These are phyloP conservation scores for Lophius americanus DNA, from an alignment of 2,797 vertebrate species.

Conservation along the genomic window DNA sequence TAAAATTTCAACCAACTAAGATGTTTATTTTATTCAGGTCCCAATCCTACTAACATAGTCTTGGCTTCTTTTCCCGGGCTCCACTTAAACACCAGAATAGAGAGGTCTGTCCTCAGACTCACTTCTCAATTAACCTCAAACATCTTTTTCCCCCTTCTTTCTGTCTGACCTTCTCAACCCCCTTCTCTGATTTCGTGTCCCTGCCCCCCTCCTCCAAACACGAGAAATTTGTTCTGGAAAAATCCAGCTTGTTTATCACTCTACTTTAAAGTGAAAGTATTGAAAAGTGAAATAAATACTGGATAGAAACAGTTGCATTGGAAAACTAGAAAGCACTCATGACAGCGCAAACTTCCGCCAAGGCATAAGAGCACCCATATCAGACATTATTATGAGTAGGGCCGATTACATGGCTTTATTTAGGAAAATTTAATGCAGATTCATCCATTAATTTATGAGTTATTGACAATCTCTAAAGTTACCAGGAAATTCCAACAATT, in stretches of 20 bases:
- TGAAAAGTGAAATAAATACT: slow-evolving; percentile 73
- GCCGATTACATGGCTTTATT: too few relatives aligned
- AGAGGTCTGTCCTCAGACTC: slow-evolving; percentile 40
- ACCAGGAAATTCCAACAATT: too few relatives aligned
- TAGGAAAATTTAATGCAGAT: too few relatives aligned
- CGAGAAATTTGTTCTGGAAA: slow-evolving; percentile 73
- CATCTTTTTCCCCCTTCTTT: slow-evolving; percentile 52
- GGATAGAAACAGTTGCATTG: slow-evolving; percentile 60
- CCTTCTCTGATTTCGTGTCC: slow-evolving; percentile 67
- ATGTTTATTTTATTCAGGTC: slow-evolving; percentile 32
- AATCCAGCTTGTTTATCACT: slow-evolving; percentile 66
- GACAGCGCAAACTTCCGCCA: slow-evolving; percentile 14
- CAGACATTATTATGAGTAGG: too few relatives aligned
- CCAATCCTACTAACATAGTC: slow-evolving; percentile 7
- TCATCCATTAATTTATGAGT: too few relatives aligned
- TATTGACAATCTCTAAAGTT: too few relatives aligned
- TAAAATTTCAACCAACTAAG: slow-evolving; percentile 13
- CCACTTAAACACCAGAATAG: slow-evolving; percentile 39
- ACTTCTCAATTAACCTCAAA: slow-evolving; percentile 62
- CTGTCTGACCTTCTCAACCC: slow-evolving; percentile 66
- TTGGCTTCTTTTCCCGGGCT: slow-evolving; percentile 11
- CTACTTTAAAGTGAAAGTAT: slow-evolving; percentile 73
- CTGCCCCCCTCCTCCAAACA: slow-evolving; percentile 58
- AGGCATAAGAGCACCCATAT: too few relatives aligned
- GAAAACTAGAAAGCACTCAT: slow-evolving; percentile 69